Conservation (phyloP, 2,888 invertebrate genomes). For the Sipha maydis region DNA sequence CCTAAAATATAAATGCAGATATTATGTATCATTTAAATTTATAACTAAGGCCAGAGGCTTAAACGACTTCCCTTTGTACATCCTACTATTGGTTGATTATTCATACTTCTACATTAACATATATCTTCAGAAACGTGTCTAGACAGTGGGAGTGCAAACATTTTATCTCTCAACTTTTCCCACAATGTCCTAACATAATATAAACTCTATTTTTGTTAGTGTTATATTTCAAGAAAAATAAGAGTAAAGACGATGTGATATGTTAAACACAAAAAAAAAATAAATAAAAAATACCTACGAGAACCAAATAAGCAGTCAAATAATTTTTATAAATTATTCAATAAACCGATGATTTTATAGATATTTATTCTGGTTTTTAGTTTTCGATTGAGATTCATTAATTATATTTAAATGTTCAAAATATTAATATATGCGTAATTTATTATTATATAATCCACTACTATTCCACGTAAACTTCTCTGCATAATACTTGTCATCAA, state of each 20-base stretch:
- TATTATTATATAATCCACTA: background rate
- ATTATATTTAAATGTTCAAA: background rate
- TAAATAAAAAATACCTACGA: background rate
- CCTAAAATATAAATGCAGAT: background rate
- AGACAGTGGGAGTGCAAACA: conserved; percentile 25
- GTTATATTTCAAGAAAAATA: background rate
- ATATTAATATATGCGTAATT: background rate
- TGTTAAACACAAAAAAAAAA: background rate
- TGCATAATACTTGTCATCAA: background rate
- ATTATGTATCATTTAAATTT: conserved; percentile 17
- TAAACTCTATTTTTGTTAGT: background rate
- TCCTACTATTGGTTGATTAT: conserved; percentile 24
- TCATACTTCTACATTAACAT: conserved; percentile 5
- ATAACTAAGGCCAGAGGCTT: background rate
- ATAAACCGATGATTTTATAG: background rate
- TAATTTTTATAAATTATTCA: background rate
- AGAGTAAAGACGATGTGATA: background rate
- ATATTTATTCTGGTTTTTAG: too few species aligned
- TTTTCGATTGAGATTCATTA: background rate
- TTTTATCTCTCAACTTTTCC: conserved; percentile 20
- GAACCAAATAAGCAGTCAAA: background rate
- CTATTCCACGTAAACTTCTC: background rate
- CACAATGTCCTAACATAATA: background rate
- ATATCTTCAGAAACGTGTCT: conserved; percentile 11
- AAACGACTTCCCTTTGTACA: background rate